These are phyloP conservation scores for Bombylius major DNA, from an alignment of 2,888 invertebrate genomes.

Conservation along the genomic window DNA sequence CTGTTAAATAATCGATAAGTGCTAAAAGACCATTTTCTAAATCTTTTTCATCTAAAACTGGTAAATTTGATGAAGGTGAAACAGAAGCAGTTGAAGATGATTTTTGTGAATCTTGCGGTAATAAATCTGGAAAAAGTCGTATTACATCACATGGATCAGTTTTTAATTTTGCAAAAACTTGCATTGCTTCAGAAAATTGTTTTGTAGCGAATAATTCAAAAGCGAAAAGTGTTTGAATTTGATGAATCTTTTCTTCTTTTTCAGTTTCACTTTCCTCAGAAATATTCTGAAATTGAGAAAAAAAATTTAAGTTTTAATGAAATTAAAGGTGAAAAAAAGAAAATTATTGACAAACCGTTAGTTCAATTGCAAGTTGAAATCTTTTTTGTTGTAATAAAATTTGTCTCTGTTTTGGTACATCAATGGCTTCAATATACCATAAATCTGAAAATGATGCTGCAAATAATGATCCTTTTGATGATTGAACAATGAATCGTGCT, in stretches of 20 bases:
- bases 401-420: constrained; percentile 71
- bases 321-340: too few relatives aligned
- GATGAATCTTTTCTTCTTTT: constrained; percentile 65
- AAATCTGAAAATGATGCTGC: constrained; percentile 78
- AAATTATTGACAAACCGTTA: constrained; percentile 49
- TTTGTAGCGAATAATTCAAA: constrained; percentile 83
- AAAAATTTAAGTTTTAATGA: too few relatives aligned
- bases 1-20: constrained; percentile 78
- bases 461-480: constrained; percentile 68
- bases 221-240: constrained; percentile 84
- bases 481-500: constrained; percentile 60
- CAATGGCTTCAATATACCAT: constrained; percentile 74
- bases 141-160: constrained; percentile 95
- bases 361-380: constrained; percentile 82
- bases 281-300: constrained; percentile 49
- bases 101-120: constrained; percentile 28
- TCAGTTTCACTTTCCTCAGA: constrained; percentile 70
- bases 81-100: constrained; percentile 29
- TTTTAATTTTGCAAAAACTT: constrained; percentile 74
- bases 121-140: constrained; percentile 80
- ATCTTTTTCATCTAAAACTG: constrained; percentile 62
- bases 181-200: constrained; percentile 81
- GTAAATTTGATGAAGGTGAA: constrained; percentile 11
- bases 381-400: constrained; percentile 78
- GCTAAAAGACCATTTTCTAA: constrained; percentile 78